Conservation (phyloP, 2,888 invertebrate species). For the Drosophila quinaria region DNA sequence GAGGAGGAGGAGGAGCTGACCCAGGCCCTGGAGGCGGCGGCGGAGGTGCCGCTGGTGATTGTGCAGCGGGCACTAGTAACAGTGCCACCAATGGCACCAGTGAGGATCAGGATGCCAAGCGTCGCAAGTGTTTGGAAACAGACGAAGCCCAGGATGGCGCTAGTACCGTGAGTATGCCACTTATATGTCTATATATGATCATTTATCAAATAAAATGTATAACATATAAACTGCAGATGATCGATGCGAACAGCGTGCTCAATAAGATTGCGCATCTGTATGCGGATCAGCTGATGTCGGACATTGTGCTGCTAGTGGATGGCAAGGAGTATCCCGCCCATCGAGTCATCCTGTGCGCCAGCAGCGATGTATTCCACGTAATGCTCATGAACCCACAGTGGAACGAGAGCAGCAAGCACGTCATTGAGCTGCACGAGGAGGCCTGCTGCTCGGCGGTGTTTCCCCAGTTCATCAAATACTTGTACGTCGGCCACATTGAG, state of each 20-base stretch:
- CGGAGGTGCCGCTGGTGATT: constrained; percentile 22
- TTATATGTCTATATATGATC: not conserved
- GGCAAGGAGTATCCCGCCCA: constrained; percentile 94
- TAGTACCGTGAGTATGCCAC: constrained; percentile 69
- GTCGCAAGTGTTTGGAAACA: constrained; percentile 65
- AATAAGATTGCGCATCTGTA: constrained; percentile 93
- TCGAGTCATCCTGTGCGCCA: constrained; percentile 95
- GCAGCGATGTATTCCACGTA: constrained; percentile 98
- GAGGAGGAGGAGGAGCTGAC: constrained; percentile 5
- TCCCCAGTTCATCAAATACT: constrained; percentile 93
- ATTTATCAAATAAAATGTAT: too few relatives aligned
- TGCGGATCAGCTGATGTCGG: constrained; percentile 95
- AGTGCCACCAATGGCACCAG: constrained; percentile 37
- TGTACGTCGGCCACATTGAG: constrained; percentile 96
- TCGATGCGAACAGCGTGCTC: constrained; percentile 93
- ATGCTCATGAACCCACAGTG: constrained; percentile 98
- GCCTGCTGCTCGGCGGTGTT: constrained; percentile 94
- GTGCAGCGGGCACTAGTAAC: constrained; percentile 8
- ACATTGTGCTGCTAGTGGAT: constrained; percentile 94
- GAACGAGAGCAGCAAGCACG: constrained; percentile 95
- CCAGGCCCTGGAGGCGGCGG: constrained; percentile 9
- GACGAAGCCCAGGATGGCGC: constrained; percentile 70
- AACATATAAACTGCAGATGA: too few relatives aligned
- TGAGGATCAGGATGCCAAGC: constrained; percentile 71
- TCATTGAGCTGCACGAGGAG: constrained; percentile 94